Base-by-base conservation (phyloP, 2,888 invertebrate genomes). In the Metellina segmentata region DNA sequence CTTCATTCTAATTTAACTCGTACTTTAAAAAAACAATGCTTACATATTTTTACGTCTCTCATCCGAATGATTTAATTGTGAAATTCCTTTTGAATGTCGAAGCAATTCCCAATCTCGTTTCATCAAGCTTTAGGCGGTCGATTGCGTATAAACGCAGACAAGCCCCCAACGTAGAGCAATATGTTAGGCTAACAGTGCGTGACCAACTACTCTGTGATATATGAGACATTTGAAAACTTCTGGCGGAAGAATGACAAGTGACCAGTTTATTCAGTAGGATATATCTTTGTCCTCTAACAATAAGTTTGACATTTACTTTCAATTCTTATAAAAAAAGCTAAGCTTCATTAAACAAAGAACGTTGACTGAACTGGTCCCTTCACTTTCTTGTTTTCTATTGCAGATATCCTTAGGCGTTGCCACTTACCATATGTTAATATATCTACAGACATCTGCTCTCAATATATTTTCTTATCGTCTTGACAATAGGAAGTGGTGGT, bases 311-410 rank as follows among this genome's bases (percentile, higher is more conserved):
- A 34, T 51, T 70, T n/a, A 13, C 78, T 75, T 74, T 74, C 8
- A 48, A 71, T 71, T 49, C 6, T 49, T 49, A 19, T 16, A 48
- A 19, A 85, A 71, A 89, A 79, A 61, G 78, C 20, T 72, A 85
- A 79, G 78, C 89, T 89, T 89, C 83, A 89, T 79, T 89, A 72
- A 70, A 89, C 89, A 89, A 83, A 89, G 82, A 77, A 79, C 48
- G 13, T 49, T 52, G 8, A 78, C 16, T 78, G 52, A 34, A 34
- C 34, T 34, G 34, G 34, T 34, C 34, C n/a, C 16, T 78, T 75
- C 52, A 71, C 11, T 75, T 81, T 78, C 16, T 52, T 48, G 48
- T 51, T 70, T 72, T 52, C 34, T 16, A 34, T 4, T 34, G 34
- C 19, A 11, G 48, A 51, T 88, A 88, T 85, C 83, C 34, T 72